Evolutionary conservation across 2,888 invertebrate genomes (phyloP).

Genomic region (Campoletis raptor): DNA sequence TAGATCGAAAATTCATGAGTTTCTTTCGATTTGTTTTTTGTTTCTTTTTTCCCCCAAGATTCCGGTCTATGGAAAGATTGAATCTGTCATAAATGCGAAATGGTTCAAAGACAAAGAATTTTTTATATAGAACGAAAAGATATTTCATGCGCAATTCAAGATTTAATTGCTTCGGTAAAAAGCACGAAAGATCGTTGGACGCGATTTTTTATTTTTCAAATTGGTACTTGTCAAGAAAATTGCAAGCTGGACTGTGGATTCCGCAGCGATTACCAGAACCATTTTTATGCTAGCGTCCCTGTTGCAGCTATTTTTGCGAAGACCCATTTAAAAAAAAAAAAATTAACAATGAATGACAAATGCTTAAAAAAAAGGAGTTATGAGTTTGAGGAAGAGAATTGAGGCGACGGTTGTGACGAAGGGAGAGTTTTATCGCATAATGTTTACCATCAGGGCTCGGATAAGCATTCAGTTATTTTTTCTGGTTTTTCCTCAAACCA

Average conservation of each 20-base stretch:
- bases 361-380: neutral
- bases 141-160: neutral
- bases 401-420: neutral
- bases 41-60: no score
- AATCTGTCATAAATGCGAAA: neutral
- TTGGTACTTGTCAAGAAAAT: neutral
- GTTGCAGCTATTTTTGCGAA: neutral
- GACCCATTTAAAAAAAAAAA: neutral
- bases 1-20: neutral
- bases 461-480: neutral
- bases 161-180: neutral
- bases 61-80: neutral
- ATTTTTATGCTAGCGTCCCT: neutral
- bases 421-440: neutral
- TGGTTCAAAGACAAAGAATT: neutral
- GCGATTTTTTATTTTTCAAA: neutral
- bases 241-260: neutral
- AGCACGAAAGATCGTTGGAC: neutral
- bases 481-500: no score
- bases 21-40: neutral
- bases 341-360: neutral
- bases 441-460: no score
- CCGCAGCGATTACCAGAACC: neutral
- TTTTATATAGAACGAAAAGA: neutral
- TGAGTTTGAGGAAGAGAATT: neutral